Evolutionary conservation across 2,888 invertebrate species (phyloP).

Genomic region (Andrena bucephala): DNA sequence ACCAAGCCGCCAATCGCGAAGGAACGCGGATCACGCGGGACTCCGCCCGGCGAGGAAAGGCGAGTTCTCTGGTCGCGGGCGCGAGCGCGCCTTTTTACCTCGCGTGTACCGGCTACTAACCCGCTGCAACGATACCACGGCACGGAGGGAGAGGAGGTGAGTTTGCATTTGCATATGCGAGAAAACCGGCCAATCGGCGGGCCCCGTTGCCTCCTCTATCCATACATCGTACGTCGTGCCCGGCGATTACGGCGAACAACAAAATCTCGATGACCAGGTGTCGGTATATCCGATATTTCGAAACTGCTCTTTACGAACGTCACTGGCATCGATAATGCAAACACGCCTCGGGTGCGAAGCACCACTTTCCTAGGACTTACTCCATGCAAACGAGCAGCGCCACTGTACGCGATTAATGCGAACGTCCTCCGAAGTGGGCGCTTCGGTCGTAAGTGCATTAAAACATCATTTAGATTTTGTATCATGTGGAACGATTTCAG

Average conservation of each 20-base stretch:
- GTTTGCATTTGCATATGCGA: conserved; percentile 66
- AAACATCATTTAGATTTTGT: too few relatives aligned
- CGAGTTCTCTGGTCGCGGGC: conserved; percentile 58
- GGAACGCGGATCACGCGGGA: conserved; percentile 76
- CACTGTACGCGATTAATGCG: not conserved
- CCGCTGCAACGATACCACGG: conserved; percentile 25
- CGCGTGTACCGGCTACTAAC: conserved; percentile 63
- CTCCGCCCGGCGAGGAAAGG: conserved; percentile 74
- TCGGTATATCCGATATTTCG: not conserved
- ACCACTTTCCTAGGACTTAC: not conserved
- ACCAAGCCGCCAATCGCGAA: conserved; percentile 82
- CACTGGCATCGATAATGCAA: conserved; percentile 2
- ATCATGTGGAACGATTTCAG: not conserved
- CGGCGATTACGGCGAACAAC: not conserved
- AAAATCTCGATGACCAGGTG: not conserved
- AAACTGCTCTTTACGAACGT: not conserved
- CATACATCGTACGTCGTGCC: not conserved
- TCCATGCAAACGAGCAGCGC: not conserved
- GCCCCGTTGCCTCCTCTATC: conserved; percentile 35
- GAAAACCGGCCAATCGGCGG: conserved; percentile 58
- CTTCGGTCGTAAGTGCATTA: not conserved
- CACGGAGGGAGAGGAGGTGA: conserved; percentile 39
- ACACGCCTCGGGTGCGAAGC: not conserved
- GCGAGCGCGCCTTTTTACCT: conserved; percentile 73
- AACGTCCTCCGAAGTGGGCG: not conserved